Base-by-base conservation (phyloP, 2,797 vertebrate species). In the Hypotaenidia philippensis region DNA sequence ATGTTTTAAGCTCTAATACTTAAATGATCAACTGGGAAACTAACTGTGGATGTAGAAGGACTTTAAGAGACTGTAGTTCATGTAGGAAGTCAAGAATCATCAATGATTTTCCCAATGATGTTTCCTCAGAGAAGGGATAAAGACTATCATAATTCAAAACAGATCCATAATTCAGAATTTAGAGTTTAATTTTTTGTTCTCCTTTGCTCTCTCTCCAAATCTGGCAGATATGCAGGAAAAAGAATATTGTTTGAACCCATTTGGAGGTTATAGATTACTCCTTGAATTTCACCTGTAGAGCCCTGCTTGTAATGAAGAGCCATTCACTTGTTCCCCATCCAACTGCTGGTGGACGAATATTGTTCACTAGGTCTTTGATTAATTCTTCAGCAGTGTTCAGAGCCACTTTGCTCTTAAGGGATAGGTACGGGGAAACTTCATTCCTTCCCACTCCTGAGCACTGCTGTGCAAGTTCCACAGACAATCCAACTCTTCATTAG, bases 161-260 rank as follows among this genome's bases (percentile, higher is more conserved):
- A 1, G 11, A 89, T 77, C 34, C 11, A 26, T 21, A 45, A 27
- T 41, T 70, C 5, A n/a, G 25, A 44, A 8, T 56, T 56, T 32
- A 60, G 26, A 57, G 3, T 1, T 17, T 6, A 4, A 13, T 56
- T 21, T 9, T 18, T 13, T 23, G 1, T 27, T 57, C 5, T 10
- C 10, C 14, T 8, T 5, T 17, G 1, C 1, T 4, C 1, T 8
- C 10, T 1, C 11, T 23, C 12, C 13, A 8, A 4, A 32, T 45
- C 11, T 66, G 25, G 8, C 26, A 90, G 25, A 66, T 29, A 61
- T 55, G 49, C 17, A 59, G 29, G 23, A 66, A 76, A 60, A 15
- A 47, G 7, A 56, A 81, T 6, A 49, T 8, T 31, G 1, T 40
- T 71, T 60, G 64, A 68, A 87, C 1, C 2, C 3, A 68, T 65